Evolutionary conservation across 2,888 invertebrate genomes (phyloP).

Genomic region (Chloroclysta siterata): DNA sequence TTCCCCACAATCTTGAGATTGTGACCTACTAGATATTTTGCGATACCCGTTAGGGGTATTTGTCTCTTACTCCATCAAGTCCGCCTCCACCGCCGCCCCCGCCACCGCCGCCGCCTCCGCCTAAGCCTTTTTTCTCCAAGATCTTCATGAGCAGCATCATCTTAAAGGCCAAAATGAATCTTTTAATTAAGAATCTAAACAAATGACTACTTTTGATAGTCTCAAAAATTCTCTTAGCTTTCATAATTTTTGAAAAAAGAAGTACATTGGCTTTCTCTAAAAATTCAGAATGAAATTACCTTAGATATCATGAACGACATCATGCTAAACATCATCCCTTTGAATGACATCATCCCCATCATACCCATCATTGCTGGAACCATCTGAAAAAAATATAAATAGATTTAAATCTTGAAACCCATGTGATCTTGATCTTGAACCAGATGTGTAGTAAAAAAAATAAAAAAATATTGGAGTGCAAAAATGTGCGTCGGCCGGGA

Average conservation of each 20-base stretch:
- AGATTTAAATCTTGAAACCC: too few relatives aligned
- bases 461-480: slow-evolving; percentile 28
- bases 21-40: too few relatives aligned
- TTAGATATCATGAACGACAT: slow-evolving; percentile 86
- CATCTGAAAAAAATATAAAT: slow-evolving; percentile 58
- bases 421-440: too few relatives aligned
- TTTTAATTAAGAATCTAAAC: too few relatives aligned
- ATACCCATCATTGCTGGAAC: slow-evolving; percentile 83
- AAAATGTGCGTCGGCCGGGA: slow-evolving; percentile 81
- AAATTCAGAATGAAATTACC: too few relatives aligned
- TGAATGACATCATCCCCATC: slow-evolving; percentile 86
- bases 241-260: too few relatives aligned
- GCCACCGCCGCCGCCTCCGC: slow-evolving; percentile 55
- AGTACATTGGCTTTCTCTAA: too few relatives aligned
- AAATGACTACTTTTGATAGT: too few relatives aligned
- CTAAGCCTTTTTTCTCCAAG: slow-evolving; percentile 69
- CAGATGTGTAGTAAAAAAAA: too few relatives aligned
- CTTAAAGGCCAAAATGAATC: slow-evolving; percentile 45
- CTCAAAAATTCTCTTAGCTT: too few relatives aligned
- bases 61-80: slow-evolving; percentile 58
- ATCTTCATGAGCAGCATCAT: slow-evolving; percentile 78
- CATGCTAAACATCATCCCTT: slow-evolving; percentile 86
- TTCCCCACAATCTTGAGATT: too few relatives aligned
- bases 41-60: too few relatives aligned
- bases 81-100: slow-evolving; percentile 51